Evolutionary conservation across 2,113 vertebrate genomes (phyloP), one percentile per base, ranked within the genome.

Genomic region (Canis aureus): DNA sequence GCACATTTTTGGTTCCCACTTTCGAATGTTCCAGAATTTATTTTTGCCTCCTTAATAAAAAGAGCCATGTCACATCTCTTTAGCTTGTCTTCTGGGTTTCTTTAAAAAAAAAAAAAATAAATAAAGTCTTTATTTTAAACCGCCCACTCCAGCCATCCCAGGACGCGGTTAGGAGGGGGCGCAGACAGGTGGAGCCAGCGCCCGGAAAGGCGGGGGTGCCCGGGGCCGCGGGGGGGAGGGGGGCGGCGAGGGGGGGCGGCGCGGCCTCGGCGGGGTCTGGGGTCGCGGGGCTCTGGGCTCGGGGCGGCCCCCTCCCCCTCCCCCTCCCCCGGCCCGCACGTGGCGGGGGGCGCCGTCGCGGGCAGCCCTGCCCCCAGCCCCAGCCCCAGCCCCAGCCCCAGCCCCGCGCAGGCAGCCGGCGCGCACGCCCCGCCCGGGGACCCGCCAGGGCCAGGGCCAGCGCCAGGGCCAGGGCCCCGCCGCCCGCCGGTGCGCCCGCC

Each of bases 1-100:
- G 95, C 91, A 32, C 92, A 93, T 95, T 96, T 97, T 94, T 89
- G 97, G 91, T 81, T 93, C 67, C 55, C 91, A 94, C 96, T 97
- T 98, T 94, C 91, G 93, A 97, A 71, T 81, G 95, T 96, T 89
- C 93, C 91, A 74, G 84, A 86, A 90, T 80, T 83, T 76, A 64
- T 74, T 97, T 95, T 71, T 96, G 78, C 89, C 95, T 97, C 53
- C 96, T 97, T 96, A 97, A 94, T 93, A 83, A 89, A 89, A 81
- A 60, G 62, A 94, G 51, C 80, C 74, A 51, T 74, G 94, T 95
- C 43, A 83, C 94, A 53, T 49, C 62, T 89, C 76, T 87, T 78
- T 17, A 55, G 94, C 64, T 55, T 53, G 89, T 78, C 80, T 95
- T 76, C 69, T 51, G 35, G 82, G 73, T 69, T 57, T 23, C 51